A percentile compares a stretch with the other conserved stretches of the same genome.
Conservation (phyloP, 2,888 invertebrate genomes). For the Calliopum simillimum region DNA sequence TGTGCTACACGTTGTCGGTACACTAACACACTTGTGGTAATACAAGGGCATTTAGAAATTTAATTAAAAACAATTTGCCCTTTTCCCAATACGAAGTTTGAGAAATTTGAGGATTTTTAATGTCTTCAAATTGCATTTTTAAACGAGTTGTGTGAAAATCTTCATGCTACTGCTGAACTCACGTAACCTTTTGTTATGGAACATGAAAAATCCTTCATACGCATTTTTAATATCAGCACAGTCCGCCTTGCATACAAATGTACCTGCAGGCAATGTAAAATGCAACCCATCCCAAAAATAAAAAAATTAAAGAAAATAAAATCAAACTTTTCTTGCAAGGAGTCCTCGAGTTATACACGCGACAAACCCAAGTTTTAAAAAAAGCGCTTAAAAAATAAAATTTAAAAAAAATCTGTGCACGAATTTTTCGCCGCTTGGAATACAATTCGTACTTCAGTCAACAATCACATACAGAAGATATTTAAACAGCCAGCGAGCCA, state of each 20-base stretch:
- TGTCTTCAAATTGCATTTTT: neutral
- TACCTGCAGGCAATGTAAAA: too few species aligned
- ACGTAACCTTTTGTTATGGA: neutral
- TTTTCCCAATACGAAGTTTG: neutral
- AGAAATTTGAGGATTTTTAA: too few species aligned
- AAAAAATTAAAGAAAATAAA: too few species aligned
- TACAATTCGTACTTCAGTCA: too few species aligned
- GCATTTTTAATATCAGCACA: too few species aligned
- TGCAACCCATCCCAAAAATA: too few species aligned
- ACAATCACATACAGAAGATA: too few species aligned
- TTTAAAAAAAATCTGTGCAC: too few species aligned
- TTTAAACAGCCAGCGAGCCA: too few species aligned
- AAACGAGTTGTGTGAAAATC: neutral
- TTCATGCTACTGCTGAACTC: neutral
- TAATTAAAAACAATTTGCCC: neutral
- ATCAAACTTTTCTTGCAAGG: too few species aligned
- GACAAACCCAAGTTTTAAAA: constrained; percentile 1
- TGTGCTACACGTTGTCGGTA: constrained; percentile 18
- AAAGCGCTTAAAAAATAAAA: neutral
- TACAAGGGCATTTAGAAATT: neutral
- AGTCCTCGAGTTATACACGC: constrained; percentile 1
- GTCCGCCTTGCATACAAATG: too few species aligned
- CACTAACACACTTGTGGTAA: neutral
- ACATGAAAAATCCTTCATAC: neutral
- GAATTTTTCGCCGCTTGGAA: too few species aligned